These are phyloP conservation scores for Pseudotriccus pelzelni DNA, from an alignment of 2,797 vertebrate genomes.

Conservation along the genomic window DNA sequence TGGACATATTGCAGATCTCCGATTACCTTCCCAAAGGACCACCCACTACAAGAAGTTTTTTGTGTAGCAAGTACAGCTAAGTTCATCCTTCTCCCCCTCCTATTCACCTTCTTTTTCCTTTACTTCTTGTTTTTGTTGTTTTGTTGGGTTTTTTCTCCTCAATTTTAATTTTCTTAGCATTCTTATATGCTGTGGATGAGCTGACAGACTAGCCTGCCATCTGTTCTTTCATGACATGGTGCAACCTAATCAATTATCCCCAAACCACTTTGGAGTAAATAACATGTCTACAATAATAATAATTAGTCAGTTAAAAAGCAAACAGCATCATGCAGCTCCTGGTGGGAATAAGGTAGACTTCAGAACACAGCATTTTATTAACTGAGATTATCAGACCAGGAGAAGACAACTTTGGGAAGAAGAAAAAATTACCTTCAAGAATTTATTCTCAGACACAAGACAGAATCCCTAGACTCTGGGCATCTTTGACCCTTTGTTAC, in stretches of 20 bases:
- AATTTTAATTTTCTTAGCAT: constrained; percentile 29
- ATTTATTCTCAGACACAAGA: not conserved
- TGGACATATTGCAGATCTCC: constrained; percentile 87
- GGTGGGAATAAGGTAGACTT: constrained; percentile 53
- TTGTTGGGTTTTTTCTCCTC: fast-evolving
- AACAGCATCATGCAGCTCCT: constrained; percentile 55
- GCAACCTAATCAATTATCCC: constrained; percentile 76
- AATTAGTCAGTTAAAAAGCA: constrained; percentile 70
- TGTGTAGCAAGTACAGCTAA: constrained; percentile 84
- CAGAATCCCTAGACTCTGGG: not conserved
- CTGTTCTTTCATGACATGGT: constrained; percentile 87
- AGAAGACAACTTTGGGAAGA: not conserved
- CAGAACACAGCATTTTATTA: constrained; percentile 14
- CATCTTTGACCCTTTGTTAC: not conserved
- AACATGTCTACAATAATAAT: constrained; percentile 72
- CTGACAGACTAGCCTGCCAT: constrained; percentile 76
- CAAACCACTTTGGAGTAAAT: constrained; percentile 70
- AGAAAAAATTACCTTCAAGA: not conserved
- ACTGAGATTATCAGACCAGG: not conserved
- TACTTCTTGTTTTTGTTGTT: fast-evolving
- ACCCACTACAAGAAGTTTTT: constrained; percentile 92
- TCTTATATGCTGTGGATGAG: constrained; percentile 13
- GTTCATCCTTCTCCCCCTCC: constrained; percentile 79
- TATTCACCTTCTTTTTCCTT: constrained; percentile 27
- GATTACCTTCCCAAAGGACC: constrained; percentile 81